These are phyloP conservation scores for Graphium colonna DNA, from an alignment of 2,888 invertebrate genomes.

Conservation along the genomic window DNA sequence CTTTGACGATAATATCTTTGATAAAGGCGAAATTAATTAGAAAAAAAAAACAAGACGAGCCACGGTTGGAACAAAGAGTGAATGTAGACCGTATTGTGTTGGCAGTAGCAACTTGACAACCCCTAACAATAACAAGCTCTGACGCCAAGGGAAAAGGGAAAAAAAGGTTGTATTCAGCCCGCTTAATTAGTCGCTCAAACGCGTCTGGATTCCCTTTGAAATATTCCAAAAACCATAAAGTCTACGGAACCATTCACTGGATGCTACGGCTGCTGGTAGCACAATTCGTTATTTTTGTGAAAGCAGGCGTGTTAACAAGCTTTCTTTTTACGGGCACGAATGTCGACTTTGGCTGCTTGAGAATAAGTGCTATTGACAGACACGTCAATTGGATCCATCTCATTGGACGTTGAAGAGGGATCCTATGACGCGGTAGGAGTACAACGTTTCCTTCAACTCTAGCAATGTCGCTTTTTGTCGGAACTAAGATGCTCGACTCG, in stretches of 20 bases:
- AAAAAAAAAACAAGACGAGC: neutral
- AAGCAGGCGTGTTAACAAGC: constrained; percentile 60
- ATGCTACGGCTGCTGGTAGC: constrained; percentile 61
- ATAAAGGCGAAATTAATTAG: neutral
- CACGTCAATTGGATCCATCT: neutral
- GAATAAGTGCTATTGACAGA: neutral
- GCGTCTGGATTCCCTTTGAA: constrained; percentile 60
- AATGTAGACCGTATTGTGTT: constrained; percentile 2
- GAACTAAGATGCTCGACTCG: too few species aligned
- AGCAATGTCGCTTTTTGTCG: neutral
- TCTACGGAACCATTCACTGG: constrained; percentile 62
- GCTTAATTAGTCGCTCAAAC: constrained; percentile 64
- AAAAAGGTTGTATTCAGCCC: constrained; percentile 36
- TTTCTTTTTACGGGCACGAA: neutral
- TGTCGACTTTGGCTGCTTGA: constrained; percentile 3
- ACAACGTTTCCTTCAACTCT: neutral
- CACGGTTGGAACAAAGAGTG: neutral
- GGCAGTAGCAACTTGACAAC: constrained; percentile 3
- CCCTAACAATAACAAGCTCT: constrained; percentile 13
- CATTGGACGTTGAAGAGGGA: neutral
- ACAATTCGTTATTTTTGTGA: constrained; percentile 78
- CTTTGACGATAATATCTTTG: neutral
- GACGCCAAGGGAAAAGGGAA: constrained; percentile 12
- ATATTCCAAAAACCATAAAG: constrained; percentile 69
- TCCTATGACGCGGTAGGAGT: neutral